phyloP scores from a whole-genome alignment of 2,113 vertebrate species.

The Myocastor coypus region DNA sequence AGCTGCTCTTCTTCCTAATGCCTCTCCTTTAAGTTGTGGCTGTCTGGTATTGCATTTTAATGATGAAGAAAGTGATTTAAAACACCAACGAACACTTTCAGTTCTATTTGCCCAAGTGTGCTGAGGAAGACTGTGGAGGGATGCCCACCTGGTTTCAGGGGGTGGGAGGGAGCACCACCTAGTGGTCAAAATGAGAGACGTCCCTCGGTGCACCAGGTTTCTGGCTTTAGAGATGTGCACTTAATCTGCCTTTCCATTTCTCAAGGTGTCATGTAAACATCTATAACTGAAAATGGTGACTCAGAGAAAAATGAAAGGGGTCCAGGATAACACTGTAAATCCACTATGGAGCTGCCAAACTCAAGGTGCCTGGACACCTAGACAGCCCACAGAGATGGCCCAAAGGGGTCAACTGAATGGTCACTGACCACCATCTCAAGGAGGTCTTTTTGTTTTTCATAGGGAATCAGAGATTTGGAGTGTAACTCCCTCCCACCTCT shows the following conservation, averaged over 20 bases:
- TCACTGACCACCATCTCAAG: background rate
- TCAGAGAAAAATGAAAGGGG: background rate
- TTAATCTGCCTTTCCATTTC: background rate
- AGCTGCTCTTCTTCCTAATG: background rate
- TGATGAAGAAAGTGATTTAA: background rate
- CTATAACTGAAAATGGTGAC: background rate
- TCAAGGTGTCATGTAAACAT: background rate
- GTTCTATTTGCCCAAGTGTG: background rate
- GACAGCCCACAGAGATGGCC: background rate
- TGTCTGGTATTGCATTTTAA: background rate
- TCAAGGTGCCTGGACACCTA: background rate
- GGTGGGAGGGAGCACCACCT: background rate
- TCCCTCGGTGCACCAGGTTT: background rate
- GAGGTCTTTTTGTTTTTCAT: too few relatives aligned
- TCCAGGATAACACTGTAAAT: accelerated
- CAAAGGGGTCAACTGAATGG: background rate
- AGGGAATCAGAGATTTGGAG: background rate
- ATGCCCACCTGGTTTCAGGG: too few relatives aligned
- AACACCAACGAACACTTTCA: background rate
- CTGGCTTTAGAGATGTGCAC: too few relatives aligned
- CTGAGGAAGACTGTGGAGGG: accelerated
- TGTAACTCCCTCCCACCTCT: background rate
- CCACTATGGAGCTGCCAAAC: background rate
- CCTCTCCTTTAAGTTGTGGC: background rate
- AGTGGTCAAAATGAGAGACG: background rate